Evolutionary conservation across 2,113 vertebrate genomes (phyloP), one percentile per base, ranked within the genome.

Genomic region (Menidia beryllina): DNA sequence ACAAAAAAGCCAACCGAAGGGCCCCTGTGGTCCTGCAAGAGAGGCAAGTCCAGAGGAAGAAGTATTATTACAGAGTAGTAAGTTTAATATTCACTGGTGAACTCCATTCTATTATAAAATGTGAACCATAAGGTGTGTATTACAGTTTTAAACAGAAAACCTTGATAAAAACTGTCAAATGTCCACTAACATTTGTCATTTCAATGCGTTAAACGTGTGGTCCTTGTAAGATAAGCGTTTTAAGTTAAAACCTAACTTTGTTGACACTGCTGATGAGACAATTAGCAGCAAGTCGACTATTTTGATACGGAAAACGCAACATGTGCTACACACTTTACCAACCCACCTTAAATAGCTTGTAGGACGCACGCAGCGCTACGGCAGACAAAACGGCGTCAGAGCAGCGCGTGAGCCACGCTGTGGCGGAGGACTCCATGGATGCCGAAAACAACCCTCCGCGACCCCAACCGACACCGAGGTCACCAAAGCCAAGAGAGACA

Each of bases 291-390:
- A 12, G 17, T 12, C 4, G 5, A 17, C 13, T 7, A 19, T n/a
- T 1, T 17, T 45, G 19, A 45, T n/a, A n/a, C 17, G n/a, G 13
- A 45, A 43, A 19, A 11, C 30, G 30, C 30, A 30, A 34, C 30
- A 34, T 34, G 7, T 34, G 30, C 1, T 30, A n/a, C n/a, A n/a
- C n/a, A n/a, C 30, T 34, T 26, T 45, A 15, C 51, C 2, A 26
- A 53, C 60, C 49, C 64, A 94, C 93, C 92, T 92, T 92, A 64
- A 93, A 94, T 0, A 93, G 88, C 36, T 62, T 88, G 52, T 81
- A 73, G 6, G 92, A 88, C 19, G 72, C 82, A 38, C 52, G 9
- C 26, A 93, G 51, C 7, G 92, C 90, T 20, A 86, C 74, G 60
- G 80, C 50, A 17, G 54, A 82, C 61, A 93, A 57, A 20, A 79